Conservation (phyloP, 2,797 vertebrate species). For the Atherinosoma microstoma region DNA sequence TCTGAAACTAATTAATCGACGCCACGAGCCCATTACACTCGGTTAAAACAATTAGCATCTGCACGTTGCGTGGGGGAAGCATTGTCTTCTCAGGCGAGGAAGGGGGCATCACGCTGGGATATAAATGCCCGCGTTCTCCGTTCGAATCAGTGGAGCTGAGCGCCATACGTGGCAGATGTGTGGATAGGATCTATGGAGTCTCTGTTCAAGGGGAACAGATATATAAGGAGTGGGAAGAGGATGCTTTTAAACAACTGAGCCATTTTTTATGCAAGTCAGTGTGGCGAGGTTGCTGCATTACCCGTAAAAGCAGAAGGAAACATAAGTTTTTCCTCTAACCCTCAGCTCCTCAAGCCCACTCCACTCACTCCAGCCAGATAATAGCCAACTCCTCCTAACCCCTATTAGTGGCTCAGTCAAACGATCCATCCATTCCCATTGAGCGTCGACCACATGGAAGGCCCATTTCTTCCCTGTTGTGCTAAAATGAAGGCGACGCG, state of each 20-base stretch:
- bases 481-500: slow-evolving; percentile 76
- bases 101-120: slow-evolving; percentile 72
- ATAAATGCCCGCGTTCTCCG: slow-evolving; percentile 60
- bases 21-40: slow-evolving; percentile 81
- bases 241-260: slow-evolving; percentile 30
- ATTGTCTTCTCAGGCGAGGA: slow-evolving; percentile 68
- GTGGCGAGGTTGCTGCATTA: slow-evolving; percentile 14
- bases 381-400: slow-evolving; percentile 67
- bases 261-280: slow-evolving; percentile 8
- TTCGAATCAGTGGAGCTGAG: slow-evolving; percentile 61
- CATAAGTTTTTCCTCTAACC: slow-evolving; percentile 38
- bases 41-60: slow-evolving; percentile 85
- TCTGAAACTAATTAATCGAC: slow-evolving; percentile 82
- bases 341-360: slow-evolving; percentile 50
- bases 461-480: slow-evolving; percentile 75
- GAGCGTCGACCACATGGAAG: slow-evolving; percentile 68
- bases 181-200: slow-evolving; percentile 48
- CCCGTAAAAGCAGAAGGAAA: slow-evolving; percentile 20
- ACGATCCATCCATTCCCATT: slow-evolving; percentile 72
- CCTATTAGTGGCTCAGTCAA: slow-evolving; percentile 75
- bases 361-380: slow-evolving; percentile 67
- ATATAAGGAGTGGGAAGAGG: slow-evolving; percentile 5
- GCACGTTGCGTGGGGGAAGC: slow-evolving; percentile 70
- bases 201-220: not conserved
- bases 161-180: slow-evolving; percentile 66